A percentile compares a stretch with the other conserved stretches of the same genome.
These are phyloP conservation scores for Sylvietta virens DNA, from an alignment of 2,113 vertebrate genomes.

Conservation along the genomic window DNA sequence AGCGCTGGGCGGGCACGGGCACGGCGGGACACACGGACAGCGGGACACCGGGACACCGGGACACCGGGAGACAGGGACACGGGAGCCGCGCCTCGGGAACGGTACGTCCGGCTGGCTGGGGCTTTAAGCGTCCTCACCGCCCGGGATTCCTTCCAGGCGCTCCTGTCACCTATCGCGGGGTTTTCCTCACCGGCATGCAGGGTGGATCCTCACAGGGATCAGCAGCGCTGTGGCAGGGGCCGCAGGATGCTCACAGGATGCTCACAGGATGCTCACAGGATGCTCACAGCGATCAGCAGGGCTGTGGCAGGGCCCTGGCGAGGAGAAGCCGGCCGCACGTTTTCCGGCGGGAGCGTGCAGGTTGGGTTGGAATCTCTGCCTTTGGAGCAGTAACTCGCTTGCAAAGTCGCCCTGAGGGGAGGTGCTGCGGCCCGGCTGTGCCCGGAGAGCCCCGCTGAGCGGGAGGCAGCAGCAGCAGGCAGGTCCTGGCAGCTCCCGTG, in stretches of 20 bases:
- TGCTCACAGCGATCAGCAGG: fast-evolving
- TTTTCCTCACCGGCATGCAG: fast-evolving
- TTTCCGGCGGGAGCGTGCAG: not conserved
- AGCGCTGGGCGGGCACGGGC: not conserved
- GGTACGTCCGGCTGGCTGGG: no score
- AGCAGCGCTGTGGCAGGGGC: not conserved
- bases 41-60: not conserved
- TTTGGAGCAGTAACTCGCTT: fast-evolving
- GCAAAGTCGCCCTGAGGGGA: fast-evolving
- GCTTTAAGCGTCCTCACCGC: fast-evolving
- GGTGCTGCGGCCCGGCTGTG: not conserved
- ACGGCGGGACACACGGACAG: not conserved
- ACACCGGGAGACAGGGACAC: not conserved
- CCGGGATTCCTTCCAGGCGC: fast-evolving
- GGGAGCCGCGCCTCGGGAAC: not conserved
- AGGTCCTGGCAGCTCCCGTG: not conserved
- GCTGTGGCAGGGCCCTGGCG: fast-evolving
- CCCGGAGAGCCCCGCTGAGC: not conserved
- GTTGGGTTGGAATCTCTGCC: fast-evolving
- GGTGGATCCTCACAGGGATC: no score
- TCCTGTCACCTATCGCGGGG: fast-evolving
- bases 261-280: no score
- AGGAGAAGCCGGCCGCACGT: fast-evolving
- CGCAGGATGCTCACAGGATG: no score
- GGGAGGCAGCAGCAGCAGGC: fast-evolving